Conservation (phyloP, 2,888 invertebrate species). For the Leptopilina drosophilae region DNA sequence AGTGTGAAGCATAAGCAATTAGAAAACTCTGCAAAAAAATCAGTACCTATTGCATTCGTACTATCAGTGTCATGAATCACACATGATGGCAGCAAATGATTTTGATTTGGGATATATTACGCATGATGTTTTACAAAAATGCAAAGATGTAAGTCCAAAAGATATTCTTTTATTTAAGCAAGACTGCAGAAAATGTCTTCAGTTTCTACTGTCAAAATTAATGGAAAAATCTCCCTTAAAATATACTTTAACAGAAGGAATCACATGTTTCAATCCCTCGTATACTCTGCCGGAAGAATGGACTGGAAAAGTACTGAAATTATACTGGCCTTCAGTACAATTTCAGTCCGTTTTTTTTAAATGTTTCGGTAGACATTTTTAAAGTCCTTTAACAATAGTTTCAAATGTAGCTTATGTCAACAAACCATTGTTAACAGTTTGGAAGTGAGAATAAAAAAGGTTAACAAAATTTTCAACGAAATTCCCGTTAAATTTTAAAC, state of each 20-base stretch:
- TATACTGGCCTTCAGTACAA: too few species aligned
- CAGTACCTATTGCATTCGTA: background rate
- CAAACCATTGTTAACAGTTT: too few species aligned
- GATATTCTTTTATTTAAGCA: slow-evolving; percentile 27
- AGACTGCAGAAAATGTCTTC: slow-evolving; percentile 31
- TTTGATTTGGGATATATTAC: slow-evolving; percentile 20
- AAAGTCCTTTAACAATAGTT: too few species aligned
- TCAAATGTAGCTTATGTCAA: too few species aligned
- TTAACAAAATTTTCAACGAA: too few species aligned
- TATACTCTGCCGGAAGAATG: too few species aligned
- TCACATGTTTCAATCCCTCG: slow-evolving; percentile 13
- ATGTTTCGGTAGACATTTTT: too few species aligned
- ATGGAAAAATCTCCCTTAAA: slow-evolving; percentile 40
- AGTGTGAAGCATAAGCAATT: background rate
- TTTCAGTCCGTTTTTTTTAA: too few species aligned
- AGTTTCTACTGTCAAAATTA: slow-evolving; percentile 33
- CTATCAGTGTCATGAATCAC: too few species aligned
- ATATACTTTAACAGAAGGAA: background rate
- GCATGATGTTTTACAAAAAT: slow-evolving; percentile 1
- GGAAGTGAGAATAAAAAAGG: too few species aligned
- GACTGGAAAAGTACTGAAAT: too few species aligned
- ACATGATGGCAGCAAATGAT: background rate
- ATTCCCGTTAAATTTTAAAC: too few species aligned
- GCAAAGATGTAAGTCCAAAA: slow-evolving; percentile 9
- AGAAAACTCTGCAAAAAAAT: background rate